Evolutionary conservation across 2,113 vertebrate species (phyloP), one percentile per base, ranked within the genome.

Genomic region (Labeo catla): DNA sequence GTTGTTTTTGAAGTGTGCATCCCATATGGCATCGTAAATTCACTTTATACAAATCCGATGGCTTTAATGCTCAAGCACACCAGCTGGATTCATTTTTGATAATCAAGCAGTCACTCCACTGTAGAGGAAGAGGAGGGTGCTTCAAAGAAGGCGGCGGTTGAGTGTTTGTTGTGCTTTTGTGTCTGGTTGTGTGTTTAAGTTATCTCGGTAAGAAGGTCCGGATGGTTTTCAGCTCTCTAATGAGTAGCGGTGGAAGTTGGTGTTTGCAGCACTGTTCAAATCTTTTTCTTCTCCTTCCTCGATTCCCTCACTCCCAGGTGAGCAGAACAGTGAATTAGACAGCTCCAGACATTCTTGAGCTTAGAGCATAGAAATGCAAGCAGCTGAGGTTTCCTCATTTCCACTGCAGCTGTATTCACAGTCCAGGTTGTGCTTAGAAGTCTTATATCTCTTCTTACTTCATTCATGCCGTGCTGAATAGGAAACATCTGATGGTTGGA

Each of bases 221-320:
- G 86, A 89, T 52, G 89, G 91, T 92, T 90, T 91, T 92, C 90
- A 91, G 88, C 91, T 76, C 52, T 89, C 87, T 79, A 89, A 91
- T 89, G 89, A 93, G 90, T 90, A 92, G 91, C 90, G 81, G 81
- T 66, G 81, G 86, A 86, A 86, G 72, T 57, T 63, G 57, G 15
- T 50, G 76, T 89, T 83, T 57, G 68, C 8, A 59, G 82, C 76
- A 78, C 86, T 87, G 87, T 86, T 50, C 19, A 63, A 65, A 73
- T 90, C 86, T 52, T 43, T 68, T 80, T 54, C 77, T 90, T 76
- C 8, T 54, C 15, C 73, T 61, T 57, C 43, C 34, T 68, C 12
- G 43, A 76, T 59, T 47, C 8, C 49, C 54, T 81, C 34, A 1
- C 23, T 45, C 10, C 50, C 63, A 84, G 39, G 16, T 77, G 83